phyloP scores from a whole-genome alignment of 2,113 vertebrate species.

The Clupea harengus region DNA sequence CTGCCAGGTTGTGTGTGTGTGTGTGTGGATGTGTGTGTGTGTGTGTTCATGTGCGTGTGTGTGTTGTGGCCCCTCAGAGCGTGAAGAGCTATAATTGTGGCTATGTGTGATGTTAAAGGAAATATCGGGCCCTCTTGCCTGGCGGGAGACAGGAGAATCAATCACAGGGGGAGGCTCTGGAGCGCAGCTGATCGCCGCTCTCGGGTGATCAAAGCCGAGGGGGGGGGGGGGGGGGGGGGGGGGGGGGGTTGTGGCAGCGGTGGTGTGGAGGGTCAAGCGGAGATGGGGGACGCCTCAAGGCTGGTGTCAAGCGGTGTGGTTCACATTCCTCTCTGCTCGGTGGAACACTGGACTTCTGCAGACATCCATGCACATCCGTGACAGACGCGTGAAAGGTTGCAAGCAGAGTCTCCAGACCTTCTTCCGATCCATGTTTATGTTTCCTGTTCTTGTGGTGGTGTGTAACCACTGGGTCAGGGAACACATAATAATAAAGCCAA shows the following conservation, averaged over 20 bases:
- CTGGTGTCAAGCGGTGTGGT: too few relatives aligned
- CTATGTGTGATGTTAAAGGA: slow-evolving; percentile 20
- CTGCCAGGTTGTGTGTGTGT: slow-evolving; percentile 16
- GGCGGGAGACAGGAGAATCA: neutral
- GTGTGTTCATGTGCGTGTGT: neutral
- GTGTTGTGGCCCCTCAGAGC: slow-evolving; percentile 13
- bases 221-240: too few relatives aligned
- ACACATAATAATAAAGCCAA: neutral
- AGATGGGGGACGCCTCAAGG: too few relatives aligned
- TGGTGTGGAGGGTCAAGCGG: too few relatives aligned
- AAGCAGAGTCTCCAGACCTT: neutral
- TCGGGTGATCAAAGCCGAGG: slow-evolving; percentile 32
- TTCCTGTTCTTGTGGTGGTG: too few relatives aligned
- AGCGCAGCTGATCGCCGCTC: slow-evolving; percentile 3
- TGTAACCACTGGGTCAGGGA: too few relatives aligned
- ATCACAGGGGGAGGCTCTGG: slow-evolving; percentile 11
- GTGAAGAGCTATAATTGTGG: slow-evolving; percentile 34
- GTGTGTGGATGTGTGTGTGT: neutral
- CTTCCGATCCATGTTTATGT: too few relatives aligned
- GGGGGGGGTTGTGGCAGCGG: too few relatives aligned
- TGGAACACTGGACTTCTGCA: neutral
- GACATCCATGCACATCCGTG: neutral
- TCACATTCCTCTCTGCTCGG: neutral
- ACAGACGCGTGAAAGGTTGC: neutral
- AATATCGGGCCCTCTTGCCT: slow-evolving; percentile 15